Evolutionary conservation across 2,113 vertebrate genomes (phyloP), one percentile per base, ranked within the genome.

Genomic region (Gambusia affinis): DNA sequence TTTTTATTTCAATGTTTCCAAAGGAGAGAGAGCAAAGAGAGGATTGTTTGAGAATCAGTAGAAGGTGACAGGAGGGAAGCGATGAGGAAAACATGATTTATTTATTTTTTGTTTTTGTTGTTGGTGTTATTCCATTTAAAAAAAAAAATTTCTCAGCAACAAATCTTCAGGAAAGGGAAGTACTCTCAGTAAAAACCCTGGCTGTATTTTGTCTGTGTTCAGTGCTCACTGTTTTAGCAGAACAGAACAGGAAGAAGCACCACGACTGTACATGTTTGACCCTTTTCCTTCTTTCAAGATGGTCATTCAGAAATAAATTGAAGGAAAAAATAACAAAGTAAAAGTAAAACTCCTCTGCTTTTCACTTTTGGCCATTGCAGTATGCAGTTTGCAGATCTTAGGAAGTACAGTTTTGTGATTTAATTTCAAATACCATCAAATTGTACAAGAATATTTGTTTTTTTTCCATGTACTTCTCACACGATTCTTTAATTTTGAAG

Each of bases 321-420:
- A 94, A 95, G 95, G 8, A 31, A 63, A 61, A 95, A 94, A 75
- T 39, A 76, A 57, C 31, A 94, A 96, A 95, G 72, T 95, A 96
- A 96, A 96, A 95, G 95, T 76, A 81, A 72, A 84, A 84, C 63
- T 81, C 72, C 75, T 82, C 76, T 94, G 57, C 95, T 95, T 96
- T 95, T 96, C 96, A 95, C 94, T 96, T 96, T 97, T 97, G 95
- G 96, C 96, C 95, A 95, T 96, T 95, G 95, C 95, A 95, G 94
- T 95, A 31, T 64, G 76, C 76, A 67, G 80, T 77, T 80, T 83
- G 87, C 82, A 88, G 47, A 63, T 83, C 7, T 28, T 62, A 67
- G 67, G 62, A 77, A 80, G 35, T 35, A 78, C 54, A 72, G 15
- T 33, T 78, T 60, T 37, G 39, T 64, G 31, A 54, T 72, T 44